Conservation (phyloP, 1,140 invertebrate species). For the Drosophila repletoides region DNA sequence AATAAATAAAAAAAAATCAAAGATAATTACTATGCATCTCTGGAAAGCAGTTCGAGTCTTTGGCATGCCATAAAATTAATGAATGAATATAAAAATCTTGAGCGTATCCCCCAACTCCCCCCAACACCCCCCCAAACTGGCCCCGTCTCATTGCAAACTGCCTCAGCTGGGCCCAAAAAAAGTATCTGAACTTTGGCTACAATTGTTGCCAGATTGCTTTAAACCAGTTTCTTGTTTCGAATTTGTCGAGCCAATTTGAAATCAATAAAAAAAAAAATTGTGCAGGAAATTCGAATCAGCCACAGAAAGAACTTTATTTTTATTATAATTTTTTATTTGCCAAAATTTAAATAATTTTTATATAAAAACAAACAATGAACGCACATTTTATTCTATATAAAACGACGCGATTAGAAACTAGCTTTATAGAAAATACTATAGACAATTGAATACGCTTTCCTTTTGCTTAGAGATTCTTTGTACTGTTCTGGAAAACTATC, state of each 20-base stretch:
- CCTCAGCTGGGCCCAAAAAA: too few relatives aligned
- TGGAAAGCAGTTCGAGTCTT: slow-evolving; percentile 14
- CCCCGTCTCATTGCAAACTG: neutral
- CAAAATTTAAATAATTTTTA: slow-evolving; percentile 62
- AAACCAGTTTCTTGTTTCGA: slow-evolving; percentile 56
- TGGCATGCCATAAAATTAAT: slow-evolving; percentile 54
- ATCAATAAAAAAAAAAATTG: slow-evolving; percentile 57
- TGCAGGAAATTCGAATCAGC: slow-evolving; percentile 46
- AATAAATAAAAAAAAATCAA: slow-evolving; percentile 15
- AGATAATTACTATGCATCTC: slow-evolving; percentile 62
- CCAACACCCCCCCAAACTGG: neutral
- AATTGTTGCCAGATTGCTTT: slow-evolving; percentile 53
- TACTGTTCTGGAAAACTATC: too few relatives aligned
- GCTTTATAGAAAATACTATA: neutral
- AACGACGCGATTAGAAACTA: neutral
- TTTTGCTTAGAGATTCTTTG: too few relatives aligned
- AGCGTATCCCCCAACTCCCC: neutral
- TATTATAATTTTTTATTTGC: neutral
- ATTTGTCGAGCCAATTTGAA: slow-evolving; percentile 59
- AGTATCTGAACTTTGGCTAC: slow-evolving; percentile 45
- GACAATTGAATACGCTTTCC: slow-evolving; percentile 7
- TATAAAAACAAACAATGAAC: slow-evolving; percentile 39
- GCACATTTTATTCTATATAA: slow-evolving; percentile 31
- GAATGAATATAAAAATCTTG: slow-evolving; percentile 58
- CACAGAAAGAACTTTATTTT: slow-evolving; percentile 13